Percentiles rank a stretch among this genome's conserved stretches.
Evolutionary conservation across 1,140 invertebrate genomes (phyloP).

Genomic region (Paramacrobiotus metropolitanus): DNA sequence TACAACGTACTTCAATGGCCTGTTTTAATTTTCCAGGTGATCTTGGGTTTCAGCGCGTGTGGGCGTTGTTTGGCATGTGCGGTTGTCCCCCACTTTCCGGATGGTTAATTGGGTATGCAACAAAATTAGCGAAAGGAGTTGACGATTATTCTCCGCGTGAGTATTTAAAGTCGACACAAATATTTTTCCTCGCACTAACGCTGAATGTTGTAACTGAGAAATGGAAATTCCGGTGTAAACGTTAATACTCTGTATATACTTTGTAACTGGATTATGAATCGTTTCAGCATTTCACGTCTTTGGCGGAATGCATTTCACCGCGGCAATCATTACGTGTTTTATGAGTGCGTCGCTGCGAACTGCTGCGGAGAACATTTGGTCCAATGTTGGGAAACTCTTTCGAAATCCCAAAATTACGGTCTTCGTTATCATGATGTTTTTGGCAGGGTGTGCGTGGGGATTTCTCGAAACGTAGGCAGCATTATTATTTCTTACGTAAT

Average conservation of each 20-base stretch:
- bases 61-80: neutral
- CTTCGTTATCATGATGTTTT: constrained; percentile 41
- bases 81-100: constrained; percentile 51
- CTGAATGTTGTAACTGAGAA: no score
- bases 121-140: constrained; percentile 26
- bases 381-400: constrained; percentile 40
- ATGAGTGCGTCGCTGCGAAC: constrained; percentile 51
- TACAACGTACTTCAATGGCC: no score
- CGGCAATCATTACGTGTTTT: constrained; percentile 39
- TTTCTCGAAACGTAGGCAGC: constrained; percentile 36
- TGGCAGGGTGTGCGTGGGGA: neutral
- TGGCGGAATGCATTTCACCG: constrained; percentile 38
- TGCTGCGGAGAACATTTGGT: constrained; percentile 41
- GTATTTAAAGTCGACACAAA: no score
- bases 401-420: constrained; percentile 45
- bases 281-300: constrained; percentile 56
- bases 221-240: no score
- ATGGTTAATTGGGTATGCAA: constrained; percentile 41
- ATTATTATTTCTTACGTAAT: no score
- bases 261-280: no score
- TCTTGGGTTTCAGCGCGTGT: neutral
- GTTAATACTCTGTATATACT: no score
- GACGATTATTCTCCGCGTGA: constrained; percentile 36
- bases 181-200: no score
- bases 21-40: no score